These are phyloP conservation scores for Acromyrmex heyeri DNA, from an alignment of 1,140 invertebrate species.

Conservation along the genomic window DNA sequence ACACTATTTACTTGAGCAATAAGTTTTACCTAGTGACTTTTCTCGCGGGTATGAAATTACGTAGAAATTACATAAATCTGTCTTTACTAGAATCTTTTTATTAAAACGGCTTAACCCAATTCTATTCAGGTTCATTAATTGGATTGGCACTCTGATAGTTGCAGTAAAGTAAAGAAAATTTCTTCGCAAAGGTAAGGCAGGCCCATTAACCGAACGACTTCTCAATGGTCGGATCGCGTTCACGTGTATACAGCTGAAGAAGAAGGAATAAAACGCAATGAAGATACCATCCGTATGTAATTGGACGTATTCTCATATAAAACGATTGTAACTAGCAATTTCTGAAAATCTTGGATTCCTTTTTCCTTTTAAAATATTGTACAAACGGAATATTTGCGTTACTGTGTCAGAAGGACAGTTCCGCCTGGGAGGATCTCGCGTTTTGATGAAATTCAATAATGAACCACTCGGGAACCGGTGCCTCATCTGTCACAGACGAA, in stretches of 20 bases:
- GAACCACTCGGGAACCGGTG: slow-evolving; percentile 19
- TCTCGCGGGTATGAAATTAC: neutral
- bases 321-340: slow-evolving; percentile 1
- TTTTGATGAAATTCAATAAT: slow-evolving; percentile 56
- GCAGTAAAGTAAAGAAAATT: slow-evolving; percentile 47
- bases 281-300: slow-evolving; percentile 29
- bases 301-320: slow-evolving; percentile 10
- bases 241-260: neutral
- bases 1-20: neutral
- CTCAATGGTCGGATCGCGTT: slow-evolving; percentile 29
- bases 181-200: slow-evolving; percentile 2
- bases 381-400: neutral
- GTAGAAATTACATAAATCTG: slow-evolving; percentile 20
- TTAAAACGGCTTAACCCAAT: slow-evolving; percentile 37
- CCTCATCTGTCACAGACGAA: slow-evolving; percentile 45
- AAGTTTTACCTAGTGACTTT: neutral
- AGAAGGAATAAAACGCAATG: neutral
- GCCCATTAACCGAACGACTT: slow-evolving; percentile 45
- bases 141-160: slow-evolving; percentile 1
- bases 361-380: neutral
- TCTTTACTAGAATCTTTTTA: slow-evolving; percentile 34
- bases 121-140: slow-evolving; percentile 33
- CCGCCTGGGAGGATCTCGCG: neutral
- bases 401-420: neutral
- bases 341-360: slow-evolving; percentile 22